phyloP scores from a whole-genome alignment of 2,113 vertebrate species.

The Bubo bubo region DNA sequence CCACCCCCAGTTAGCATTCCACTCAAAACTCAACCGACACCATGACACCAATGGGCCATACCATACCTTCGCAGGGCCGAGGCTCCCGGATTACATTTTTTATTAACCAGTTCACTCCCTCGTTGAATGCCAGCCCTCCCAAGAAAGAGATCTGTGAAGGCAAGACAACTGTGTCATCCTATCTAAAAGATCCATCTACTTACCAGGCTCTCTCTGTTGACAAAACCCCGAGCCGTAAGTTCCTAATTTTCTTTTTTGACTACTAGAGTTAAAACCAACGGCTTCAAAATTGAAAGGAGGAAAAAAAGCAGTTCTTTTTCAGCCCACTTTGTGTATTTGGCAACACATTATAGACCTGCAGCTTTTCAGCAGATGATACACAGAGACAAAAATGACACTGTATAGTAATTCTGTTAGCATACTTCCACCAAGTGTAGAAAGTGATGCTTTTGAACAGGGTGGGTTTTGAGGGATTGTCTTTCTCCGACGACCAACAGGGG shows the following conservation, averaged over 20 bases:
- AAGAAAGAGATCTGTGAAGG: slow-evolving; percentile 93
- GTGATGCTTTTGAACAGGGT: neutral
- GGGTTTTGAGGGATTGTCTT: neutral
- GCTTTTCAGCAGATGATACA: neutral
- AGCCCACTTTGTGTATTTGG: neutral
- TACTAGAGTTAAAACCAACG: neutral
- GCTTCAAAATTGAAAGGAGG: neutral
- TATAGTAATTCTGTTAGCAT: neutral
- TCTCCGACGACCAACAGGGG: slow-evolving; percentile 6
- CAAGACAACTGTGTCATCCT: neutral
- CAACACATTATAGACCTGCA: neutral
- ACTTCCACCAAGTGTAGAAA: neutral
- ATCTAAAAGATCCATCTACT: neutral
- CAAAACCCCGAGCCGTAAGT: neutral
- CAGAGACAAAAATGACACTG: neutral
- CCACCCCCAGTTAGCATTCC: neutral
- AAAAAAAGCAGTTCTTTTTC: neutral
- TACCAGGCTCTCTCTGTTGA: neutral
- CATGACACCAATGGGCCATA: neutral
- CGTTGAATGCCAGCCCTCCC: slow-evolving; percentile 89
- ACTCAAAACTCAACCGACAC: neutral
- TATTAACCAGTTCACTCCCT: slow-evolving; percentile 95
- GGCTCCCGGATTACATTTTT: slow-evolving; percentile 94
- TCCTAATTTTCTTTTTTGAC: neutral
- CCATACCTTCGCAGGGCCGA: slow-evolving; percentile 90